Evolutionary conservation across 2,113 vertebrate species (phyloP).

Genomic region (Trogon surrucura): DNA sequence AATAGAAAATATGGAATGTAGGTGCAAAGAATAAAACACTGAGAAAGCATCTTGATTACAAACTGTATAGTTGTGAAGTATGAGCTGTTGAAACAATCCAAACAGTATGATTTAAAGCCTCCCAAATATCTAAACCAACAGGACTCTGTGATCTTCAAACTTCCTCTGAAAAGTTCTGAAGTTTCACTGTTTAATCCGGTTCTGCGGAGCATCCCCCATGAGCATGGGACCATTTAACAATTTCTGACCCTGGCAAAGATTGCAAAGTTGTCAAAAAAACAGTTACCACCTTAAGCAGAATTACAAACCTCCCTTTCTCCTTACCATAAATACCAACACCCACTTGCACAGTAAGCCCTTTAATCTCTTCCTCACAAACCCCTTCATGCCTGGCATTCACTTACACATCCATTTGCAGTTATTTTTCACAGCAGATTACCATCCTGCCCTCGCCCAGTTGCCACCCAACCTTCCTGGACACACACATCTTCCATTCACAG

Average conservation of each 20-base stretch:
- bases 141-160: not conserved
- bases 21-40: not conserved
- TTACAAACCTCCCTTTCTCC: not conserved
- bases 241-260: not conserved
- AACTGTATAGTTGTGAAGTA: not conserved
- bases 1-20: not conserved
- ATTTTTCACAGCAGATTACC: constrained; percentile 18
- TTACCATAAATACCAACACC: constrained; percentile 20
- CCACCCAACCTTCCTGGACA: not conserved
- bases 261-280: not conserved
- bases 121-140: constrained; percentile 17
- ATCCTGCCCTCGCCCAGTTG: not conserved
- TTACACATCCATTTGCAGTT: not conserved
- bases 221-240: not conserved
- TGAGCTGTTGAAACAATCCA: not conserved
- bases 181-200: not conserved
- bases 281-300: not conserved
- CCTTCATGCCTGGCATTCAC: constrained; percentile 17
- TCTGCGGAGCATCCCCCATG: not conserved
- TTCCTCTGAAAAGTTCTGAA: not conserved
- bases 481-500: not conserved
- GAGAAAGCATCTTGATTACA: not conserved
- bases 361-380: constrained; percentile 29
- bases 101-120: not conserved
- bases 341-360: constrained; percentile 18